Conservation (phyloP, 1,140 invertebrate species). For the Platyscapa corneri region DNA sequence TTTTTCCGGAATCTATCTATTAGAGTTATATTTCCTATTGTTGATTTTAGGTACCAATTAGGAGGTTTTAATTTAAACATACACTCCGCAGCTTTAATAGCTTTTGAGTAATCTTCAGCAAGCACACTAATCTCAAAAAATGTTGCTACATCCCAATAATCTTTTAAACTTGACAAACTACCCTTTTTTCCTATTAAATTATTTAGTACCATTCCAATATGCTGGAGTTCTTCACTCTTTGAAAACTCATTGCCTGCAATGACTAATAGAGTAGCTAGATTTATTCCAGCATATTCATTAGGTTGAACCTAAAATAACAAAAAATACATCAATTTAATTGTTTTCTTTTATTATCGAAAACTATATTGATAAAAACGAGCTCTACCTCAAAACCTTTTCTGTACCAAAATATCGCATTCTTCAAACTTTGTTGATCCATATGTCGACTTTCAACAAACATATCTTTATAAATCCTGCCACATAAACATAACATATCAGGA, state of each 20-base stretch:
- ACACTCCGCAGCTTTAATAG: constrained; percentile 97
- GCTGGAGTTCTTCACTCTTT: constrained; percentile 91
- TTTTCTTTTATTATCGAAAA: not conserved
- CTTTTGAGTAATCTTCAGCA: constrained; percentile 97
- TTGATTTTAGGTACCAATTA: constrained; percentile 98
- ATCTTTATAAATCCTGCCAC: constrained; percentile 99
- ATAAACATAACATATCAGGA: constrained; percentile 98
- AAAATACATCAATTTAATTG: not conserved
- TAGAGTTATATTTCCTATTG: constrained; percentile 97
- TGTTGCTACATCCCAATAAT: constrained; percentile 99
- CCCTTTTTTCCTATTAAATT: constrained; percentile 99
- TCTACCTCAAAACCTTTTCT: constrained; percentile 92
- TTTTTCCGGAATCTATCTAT: constrained; percentile 95
- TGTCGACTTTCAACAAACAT: constrained; percentile 98
- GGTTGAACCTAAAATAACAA: constrained; percentile 84
- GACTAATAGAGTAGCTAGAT: constrained; percentile 97
- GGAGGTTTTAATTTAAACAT: constrained; percentile 99
- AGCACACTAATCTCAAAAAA: constrained; percentile 99
- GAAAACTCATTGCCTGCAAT: constrained; percentile 97
- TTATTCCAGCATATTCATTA: constrained; percentile 99
- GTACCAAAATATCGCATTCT: constrained; percentile 98
- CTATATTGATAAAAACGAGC: not conserved
- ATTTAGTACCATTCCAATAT: constrained; percentile 95
- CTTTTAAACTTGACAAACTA: constrained; percentile 91
- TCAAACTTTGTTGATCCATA: constrained; percentile 89